Conservation (phyloP, 2,113 vertebrate species). For the Lamprotornis superbus region DNA sequence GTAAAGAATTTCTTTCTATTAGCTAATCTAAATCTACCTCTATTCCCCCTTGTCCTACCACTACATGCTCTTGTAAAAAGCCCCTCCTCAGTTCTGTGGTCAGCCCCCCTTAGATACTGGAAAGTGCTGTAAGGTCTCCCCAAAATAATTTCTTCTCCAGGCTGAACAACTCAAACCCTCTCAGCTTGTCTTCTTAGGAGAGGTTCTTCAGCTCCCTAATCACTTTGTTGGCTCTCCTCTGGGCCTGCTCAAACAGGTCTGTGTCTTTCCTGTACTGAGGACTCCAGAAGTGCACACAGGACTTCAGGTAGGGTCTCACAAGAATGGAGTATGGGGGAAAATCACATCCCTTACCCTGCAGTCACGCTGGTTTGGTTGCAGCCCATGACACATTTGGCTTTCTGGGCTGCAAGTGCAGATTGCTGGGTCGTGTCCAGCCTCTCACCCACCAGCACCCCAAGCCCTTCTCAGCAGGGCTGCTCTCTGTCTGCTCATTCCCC, state of each 20-base stretch:
- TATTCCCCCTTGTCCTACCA: background rate
- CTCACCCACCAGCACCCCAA: background rate
- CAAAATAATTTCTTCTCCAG: background rate
- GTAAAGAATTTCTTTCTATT: background rate
- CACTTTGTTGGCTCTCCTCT: background rate
- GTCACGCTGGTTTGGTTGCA: accelerated
- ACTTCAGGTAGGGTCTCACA: background rate
- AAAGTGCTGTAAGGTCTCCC: background rate
- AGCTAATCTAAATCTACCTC: background rate
- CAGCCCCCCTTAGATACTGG: background rate
- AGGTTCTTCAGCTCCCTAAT: background rate
- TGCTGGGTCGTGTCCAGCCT: background rate
- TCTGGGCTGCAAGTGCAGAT: background rate
- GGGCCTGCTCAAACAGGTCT: background rate
- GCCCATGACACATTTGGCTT: accelerated
- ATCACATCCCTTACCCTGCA: accelerated
- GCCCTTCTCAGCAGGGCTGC: background rate
- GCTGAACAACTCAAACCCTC: background rate
- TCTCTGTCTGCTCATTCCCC: background rate
- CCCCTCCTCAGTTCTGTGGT: background rate
- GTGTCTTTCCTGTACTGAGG: background rate
- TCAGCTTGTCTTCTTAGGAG: background rate
- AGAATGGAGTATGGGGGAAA: background rate
- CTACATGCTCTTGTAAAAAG: background rate
- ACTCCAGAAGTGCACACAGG: background rate